Evolutionary conservation across 2,113 vertebrate species (phyloP).

Genomic region (Catharus fuscescens): DNA sequence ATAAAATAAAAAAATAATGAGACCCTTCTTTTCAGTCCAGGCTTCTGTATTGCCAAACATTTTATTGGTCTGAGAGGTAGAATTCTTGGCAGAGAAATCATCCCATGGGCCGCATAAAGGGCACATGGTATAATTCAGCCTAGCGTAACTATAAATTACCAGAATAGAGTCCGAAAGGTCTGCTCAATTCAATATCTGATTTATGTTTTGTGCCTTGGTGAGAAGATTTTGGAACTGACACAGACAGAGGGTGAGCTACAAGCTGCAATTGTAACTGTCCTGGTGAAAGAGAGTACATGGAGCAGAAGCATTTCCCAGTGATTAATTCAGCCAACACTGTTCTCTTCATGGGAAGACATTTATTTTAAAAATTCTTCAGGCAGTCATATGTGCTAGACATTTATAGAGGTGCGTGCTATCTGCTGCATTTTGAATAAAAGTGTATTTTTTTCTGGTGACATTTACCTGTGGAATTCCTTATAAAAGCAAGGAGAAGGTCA

Average conservation of each 20-base stretch:
- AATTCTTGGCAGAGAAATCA: slow-evolving; percentile 18
- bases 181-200: slow-evolving; percentile 20
- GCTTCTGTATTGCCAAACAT: background rate
- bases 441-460: slow-evolving; percentile 60
- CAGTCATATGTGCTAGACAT: background rate
- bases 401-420: slow-evolving; percentile 28
- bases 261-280: background rate
- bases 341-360: slow-evolving; percentile 38
- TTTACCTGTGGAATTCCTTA: slow-evolving; percentile 61
- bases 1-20: slow-evolving; percentile 61
- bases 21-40: background rate
- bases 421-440: slow-evolving; percentile 65
- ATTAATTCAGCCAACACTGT: slow-evolving; percentile 54
- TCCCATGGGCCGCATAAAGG: slow-evolving; percentile 27
- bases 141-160: slow-evolving; percentile 33
- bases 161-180: slow-evolving; percentile 14
- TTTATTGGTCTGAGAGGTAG: slow-evolving; percentile 48
- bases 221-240: slow-evolving; percentile 24
- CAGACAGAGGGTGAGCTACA: background rate
- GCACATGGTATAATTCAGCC: slow-evolving; percentile 22
- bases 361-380: slow-evolving; percentile 58
- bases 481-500: slow-evolving; percentile 56
- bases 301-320: slow-evolving; percentile 41
- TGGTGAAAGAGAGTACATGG: background rate
- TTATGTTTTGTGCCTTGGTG: background rate